These are phyloP conservation scores for Teleiodes luculella DNA, from an alignment of 2,888 invertebrate genomes.

Conservation along the genomic window DNA sequence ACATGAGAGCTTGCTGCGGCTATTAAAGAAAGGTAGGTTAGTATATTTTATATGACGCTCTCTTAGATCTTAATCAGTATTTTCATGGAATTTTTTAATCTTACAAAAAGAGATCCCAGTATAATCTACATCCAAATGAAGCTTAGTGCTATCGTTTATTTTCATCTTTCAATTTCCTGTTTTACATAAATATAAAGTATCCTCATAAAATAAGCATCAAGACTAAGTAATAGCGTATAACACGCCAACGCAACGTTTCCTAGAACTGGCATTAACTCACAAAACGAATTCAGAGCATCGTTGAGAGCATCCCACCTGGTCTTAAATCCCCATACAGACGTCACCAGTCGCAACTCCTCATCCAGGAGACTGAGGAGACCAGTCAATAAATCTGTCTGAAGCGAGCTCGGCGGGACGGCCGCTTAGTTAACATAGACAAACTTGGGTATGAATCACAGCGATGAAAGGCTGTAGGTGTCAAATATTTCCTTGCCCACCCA, in stretches of 20 bases:
- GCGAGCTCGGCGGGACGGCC: slow-evolving; percentile 1
- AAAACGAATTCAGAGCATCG: not conserved
- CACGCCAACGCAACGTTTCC: not conserved
- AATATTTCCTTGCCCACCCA: slow-evolving; percentile 72
- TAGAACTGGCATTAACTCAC: not conserved
- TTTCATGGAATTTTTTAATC: not conserved
- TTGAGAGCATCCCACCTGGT: not conserved
- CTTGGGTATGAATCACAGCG: slow-evolving; percentile 62
- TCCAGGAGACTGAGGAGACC: not conserved
- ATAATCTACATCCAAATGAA: too few species aligned
- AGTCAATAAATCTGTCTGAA: not conserved
- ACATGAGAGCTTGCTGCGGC: not conserved
- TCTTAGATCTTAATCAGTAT: not conserved
- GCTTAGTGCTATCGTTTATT: too few species aligned
- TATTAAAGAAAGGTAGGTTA: not conserved
- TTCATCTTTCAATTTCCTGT: too few species aligned
- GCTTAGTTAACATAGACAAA: slow-evolving; percentile 14
- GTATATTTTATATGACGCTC: not conserved
- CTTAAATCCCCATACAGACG: not conserved
- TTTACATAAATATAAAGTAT: too few species aligned
- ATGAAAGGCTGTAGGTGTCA: slow-evolving; percentile 69
- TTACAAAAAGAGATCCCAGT: too few species aligned
- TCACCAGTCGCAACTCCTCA: not conserved
- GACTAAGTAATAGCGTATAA: not conserved
- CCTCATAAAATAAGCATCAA: not conserved